Conservation (phyloP, 2,888 invertebrate genomes). For the Plutella xylostella region DNA sequence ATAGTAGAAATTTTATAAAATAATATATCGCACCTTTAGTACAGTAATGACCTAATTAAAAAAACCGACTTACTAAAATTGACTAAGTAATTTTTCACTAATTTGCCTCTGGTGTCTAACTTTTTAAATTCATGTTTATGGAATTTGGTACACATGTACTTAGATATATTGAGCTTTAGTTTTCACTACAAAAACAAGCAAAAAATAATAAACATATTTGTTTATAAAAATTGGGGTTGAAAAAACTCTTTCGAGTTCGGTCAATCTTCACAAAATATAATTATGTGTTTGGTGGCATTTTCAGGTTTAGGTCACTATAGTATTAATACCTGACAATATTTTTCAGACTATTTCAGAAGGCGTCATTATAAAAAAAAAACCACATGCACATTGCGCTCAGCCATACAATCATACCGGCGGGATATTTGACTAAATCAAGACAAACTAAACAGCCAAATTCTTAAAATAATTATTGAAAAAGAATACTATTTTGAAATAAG, state of each 20-base stretch:
- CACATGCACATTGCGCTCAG: too few relatives aligned
- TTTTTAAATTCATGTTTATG: background rate
- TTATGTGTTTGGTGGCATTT: background rate
- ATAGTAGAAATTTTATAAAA: too few relatives aligned
- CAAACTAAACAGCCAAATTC: too few relatives aligned
- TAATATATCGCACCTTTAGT: too few relatives aligned
- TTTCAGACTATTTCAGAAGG: background rate
- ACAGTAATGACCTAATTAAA: too few relatives aligned
- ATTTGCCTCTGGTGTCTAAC: background rate
- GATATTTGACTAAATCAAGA: too few relatives aligned
- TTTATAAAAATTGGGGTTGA: background rate
- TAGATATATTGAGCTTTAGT: background rate
- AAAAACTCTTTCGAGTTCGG: background rate
- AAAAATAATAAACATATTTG: background rate
- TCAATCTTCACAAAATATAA: background rate
- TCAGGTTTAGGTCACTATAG: conserved; percentile 1
- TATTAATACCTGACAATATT: background rate
- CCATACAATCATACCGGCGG: too few relatives aligned
- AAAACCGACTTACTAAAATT: too few relatives aligned
- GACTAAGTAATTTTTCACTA: background rate
- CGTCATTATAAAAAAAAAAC: background rate
- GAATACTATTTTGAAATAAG: too few relatives aligned
- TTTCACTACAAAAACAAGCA: background rate
- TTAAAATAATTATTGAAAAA: too few relatives aligned
- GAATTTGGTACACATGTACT: background rate